These are phyloP conservation scores for Cololabis saira DNA, from an alignment of 2,113 vertebrate species.

Conservation along the genomic window DNA sequence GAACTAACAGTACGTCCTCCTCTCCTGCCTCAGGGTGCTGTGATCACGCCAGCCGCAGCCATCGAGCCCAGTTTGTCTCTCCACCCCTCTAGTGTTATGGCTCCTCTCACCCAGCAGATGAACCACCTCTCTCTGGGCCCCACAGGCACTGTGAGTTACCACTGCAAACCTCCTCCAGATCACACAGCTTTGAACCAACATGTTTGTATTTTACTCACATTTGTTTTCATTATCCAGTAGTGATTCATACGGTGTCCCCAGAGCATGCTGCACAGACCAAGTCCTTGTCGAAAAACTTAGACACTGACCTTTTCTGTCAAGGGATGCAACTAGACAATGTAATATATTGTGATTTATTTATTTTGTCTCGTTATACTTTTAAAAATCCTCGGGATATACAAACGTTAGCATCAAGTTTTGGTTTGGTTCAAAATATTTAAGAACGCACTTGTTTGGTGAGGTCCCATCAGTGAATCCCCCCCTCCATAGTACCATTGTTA, in stretches of 20 bases:
- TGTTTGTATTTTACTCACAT: not conserved
- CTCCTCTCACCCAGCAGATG: slow-evolving; percentile 97
- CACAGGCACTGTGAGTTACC: slow-evolving; percentile 91
- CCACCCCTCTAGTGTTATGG: slow-evolving; percentile 96
- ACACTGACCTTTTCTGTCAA: not conserved
- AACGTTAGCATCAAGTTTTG: not conserved
- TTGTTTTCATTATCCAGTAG: not conserved
- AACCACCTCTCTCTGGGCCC: slow-evolving; percentile 98
- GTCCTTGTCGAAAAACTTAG: too few relatives aligned
- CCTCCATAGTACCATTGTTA: not conserved
- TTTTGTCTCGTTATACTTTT: not conserved
- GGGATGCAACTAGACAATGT: not conserved
- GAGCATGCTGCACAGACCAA: not conserved
- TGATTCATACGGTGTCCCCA: not conserved
- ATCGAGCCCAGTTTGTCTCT: slow-evolving; percentile 98
- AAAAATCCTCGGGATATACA: not conserved
- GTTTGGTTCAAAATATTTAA: not conserved
- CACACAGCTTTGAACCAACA: not conserved
- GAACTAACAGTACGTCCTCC: slow-evolving; percentile 1
- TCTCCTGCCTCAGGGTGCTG: slow-evolving; percentile 88
- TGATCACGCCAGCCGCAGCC: slow-evolving; percentile 90
- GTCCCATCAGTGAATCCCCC: not conserved
- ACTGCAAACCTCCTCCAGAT: not conserved
- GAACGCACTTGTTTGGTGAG: not conserved
- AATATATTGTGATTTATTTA: not conserved